These are phyloP conservation scores for Xanthia togata DNA, from an alignment of 2,888 invertebrate species.

Conservation along the genomic window DNA sequence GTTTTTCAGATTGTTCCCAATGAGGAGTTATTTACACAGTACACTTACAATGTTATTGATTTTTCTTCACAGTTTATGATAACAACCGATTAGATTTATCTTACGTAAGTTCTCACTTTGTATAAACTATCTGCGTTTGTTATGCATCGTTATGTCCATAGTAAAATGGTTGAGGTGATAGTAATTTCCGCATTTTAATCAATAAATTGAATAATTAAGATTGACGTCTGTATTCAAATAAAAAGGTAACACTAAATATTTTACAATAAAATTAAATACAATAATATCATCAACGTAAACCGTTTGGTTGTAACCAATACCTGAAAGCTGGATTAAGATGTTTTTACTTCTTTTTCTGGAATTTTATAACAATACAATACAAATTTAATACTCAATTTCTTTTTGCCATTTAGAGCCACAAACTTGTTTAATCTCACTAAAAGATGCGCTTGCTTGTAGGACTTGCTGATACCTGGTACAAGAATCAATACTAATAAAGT, in stretches of 20 bases:
- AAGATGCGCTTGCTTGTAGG: not conserved
- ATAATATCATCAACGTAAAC: conserved; percentile 1
- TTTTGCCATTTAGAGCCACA: not conserved
- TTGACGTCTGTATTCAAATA: not conserved
- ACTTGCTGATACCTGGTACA: not conserved
- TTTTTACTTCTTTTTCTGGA: not conserved
- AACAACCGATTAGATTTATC: conserved; percentile 55
- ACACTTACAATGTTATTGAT: conserved; percentile 43
- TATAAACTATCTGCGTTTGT: conserved; percentile 37
- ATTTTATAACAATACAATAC: not conserved
- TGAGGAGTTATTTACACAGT: conserved; percentile 32
- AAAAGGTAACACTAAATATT: not conserved
- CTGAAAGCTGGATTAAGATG: not conserved
- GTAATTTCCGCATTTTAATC: conserved; percentile 37
- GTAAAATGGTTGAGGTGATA: conserved; percentile 19
- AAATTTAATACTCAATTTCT: not conserved
- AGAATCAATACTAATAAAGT: conserved; percentile 4
- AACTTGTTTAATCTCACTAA: not conserved
- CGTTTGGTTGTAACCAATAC: not conserved
- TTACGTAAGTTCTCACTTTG: conserved; percentile 49
- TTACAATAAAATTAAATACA: not conserved
- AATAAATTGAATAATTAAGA: conserved; percentile 19
- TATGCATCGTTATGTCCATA: conserved; percentile 34
- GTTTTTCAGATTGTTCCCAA: conserved; percentile 26
- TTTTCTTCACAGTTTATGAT: conserved; percentile 49